phyloP scores from a whole-genome alignment of 2,113 vertebrate species.

The Callospermophilus lateralis region DNA sequence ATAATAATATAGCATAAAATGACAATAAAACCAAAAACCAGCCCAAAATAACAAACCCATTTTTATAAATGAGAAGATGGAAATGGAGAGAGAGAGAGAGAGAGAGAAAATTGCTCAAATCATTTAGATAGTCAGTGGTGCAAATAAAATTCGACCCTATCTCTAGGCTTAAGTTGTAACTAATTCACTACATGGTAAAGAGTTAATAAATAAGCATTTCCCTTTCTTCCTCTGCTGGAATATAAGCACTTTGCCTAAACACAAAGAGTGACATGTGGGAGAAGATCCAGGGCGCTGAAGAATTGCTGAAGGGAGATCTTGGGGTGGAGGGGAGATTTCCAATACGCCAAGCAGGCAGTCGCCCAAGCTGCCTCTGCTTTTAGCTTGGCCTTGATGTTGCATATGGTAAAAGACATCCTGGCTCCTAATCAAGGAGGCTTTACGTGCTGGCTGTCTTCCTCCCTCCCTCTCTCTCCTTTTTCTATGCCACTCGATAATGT shows the following conservation, averaged over 20 bases:
- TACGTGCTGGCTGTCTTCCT: slow-evolving; percentile 10
- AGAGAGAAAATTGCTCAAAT: neutral
- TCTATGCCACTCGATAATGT: slow-evolving; percentile 75
- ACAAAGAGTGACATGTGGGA: neutral
- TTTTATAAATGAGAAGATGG: neutral
- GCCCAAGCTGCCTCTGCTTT: neutral
- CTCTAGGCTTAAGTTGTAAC: neutral
- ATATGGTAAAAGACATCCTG: neutral
- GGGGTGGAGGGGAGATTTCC: neutral
- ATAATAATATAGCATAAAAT: no score
- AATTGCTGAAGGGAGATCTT: neutral
- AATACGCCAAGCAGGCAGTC: neutral
- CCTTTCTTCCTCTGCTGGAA: neutral
- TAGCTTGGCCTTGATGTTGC: neutral
- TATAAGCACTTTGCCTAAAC: neutral
- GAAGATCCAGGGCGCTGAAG: neutral
- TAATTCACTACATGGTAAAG: neutral
- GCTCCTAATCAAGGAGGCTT: slow-evolving; percentile 52
- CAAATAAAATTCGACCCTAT: neutral
- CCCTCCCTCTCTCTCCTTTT: neutral
- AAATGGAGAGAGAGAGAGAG: neutral
- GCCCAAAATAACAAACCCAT: neutral
- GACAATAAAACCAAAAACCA: neutral
- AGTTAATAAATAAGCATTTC: neutral
- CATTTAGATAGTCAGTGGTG: neutral